A percentile compares a stretch with the other conserved stretches of the same genome.
These are phyloP conservation scores for Peromyscus melanophrys DNA, from an alignment of 2,797 vertebrate species.

Conservation along the genomic window DNA sequence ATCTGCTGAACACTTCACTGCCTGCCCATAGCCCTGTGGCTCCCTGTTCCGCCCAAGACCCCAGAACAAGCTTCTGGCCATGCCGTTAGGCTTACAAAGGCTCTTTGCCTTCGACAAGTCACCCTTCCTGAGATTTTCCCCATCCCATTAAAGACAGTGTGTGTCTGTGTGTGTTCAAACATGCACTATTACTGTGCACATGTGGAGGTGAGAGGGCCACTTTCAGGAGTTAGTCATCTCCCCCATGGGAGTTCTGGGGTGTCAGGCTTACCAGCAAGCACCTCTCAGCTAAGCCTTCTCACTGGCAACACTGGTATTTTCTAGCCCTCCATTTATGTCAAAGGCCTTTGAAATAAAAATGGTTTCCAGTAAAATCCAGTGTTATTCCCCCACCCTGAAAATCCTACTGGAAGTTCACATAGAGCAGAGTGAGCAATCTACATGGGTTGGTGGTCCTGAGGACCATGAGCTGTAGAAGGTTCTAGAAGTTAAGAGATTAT, in stretches of 20 bases:
- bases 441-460: not conserved
- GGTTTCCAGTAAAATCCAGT: not conserved
- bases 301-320: not conserved
- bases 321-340: constrained; percentile 27
- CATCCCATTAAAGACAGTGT: not conserved
- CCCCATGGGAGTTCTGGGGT: not conserved
- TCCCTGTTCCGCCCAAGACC: not conserved
- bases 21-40: not conserved
- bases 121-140: constrained; percentile 35
- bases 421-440: not conserved
- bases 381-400: not conserved
- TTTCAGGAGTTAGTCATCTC: not conserved
- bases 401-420: not conserved
- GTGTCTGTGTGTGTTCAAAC: not conserved
- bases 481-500: not conserved
- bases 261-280: not conserved
- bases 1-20: not conserved
- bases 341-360: constrained; percentile 33
- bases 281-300: not conserved
- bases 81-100: not conserved
- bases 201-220: not conserved
- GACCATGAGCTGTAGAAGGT: not conserved
- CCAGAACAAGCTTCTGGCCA: not conserved
- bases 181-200: not conserved
- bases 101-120: constrained; percentile 16